Base-by-base conservation (phyloP, 2,888 invertebrate genomes). In the Chaetogeoica ovagalla region DNA sequence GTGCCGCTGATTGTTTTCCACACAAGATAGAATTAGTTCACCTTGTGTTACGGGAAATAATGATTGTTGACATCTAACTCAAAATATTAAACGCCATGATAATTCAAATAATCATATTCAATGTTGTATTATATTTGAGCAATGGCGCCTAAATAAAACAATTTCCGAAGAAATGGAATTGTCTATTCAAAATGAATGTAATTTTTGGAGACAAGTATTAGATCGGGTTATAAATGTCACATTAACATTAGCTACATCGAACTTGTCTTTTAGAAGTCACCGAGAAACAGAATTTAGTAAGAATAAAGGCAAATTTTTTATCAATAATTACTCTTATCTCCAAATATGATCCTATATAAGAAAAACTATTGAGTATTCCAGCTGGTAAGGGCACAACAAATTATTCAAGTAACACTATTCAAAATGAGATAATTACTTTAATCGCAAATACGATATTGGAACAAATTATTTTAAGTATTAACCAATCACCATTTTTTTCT, bases 241-340 rank as follows among this genome's bases (percentile, higher is more conserved):
- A 59, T 74, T 83, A 19, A 83, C 83, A 23, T 62, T 83, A 55
- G 81, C 82, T 57, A 82, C 82, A 55, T 81, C 77, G 75, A 74
- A 82, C 72, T 79, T 83, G 43, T 81, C 83, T 66, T 83, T 83
- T 81, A 81, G 83, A 82, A 83, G 83, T 59, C 82, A 83, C 69
- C 75, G 77, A 60, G 83, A 82, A 71, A 69, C 63, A 37, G 74
- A 68, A 65, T 21, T 21, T 69, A 60, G 48, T 59, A 69, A 57
- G 52, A 62, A 81, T 71, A 83, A 83, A 69, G 83, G 83, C n/a
- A 48, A 84, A 83, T 74, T 84, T 84, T 83, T 72, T 83, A 57
- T 82, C 82, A 74, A 82, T 84, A 52, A 81, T 83, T 9, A 82
- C 83, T 62, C 81, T 83, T 57, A 74, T 84, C 68, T 76, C 82